phyloP scores from a whole-genome alignment of 2,888 invertebrate species.

The Xestobium rufovillosum region DNA sequence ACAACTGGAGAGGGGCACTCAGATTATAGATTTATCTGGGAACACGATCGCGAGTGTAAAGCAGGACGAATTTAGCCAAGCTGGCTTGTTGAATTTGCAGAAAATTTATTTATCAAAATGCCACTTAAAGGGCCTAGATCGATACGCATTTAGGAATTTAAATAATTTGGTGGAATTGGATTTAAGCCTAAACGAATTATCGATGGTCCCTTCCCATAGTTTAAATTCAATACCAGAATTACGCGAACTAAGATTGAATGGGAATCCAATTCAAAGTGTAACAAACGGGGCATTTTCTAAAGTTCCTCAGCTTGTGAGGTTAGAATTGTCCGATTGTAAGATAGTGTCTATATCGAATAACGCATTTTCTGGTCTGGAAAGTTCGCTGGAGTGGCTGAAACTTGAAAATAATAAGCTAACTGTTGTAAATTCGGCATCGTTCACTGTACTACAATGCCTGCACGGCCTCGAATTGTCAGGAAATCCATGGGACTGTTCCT shows the following conservation, averaged over 20 bases:
- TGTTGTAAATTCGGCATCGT: slow-evolving; percentile 57
- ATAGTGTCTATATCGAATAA: slow-evolving; percentile 59
- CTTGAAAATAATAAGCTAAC: slow-evolving; percentile 67
- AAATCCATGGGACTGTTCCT: slow-evolving; percentile 80
- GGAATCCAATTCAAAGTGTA: slow-evolving; percentile 67
- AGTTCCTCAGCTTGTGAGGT: slow-evolving; percentile 59
- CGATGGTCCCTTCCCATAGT: slow-evolving; percentile 62
- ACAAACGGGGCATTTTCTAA: slow-evolving; percentile 60
- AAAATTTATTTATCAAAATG: slow-evolving; percentile 69
- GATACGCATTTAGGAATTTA: slow-evolving; percentile 67
- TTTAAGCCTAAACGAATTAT: slow-evolving; percentile 64
- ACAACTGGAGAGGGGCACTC: slow-evolving; percentile 69
- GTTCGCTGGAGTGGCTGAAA: slow-evolving; percentile 67
- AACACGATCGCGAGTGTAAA: slow-evolving; percentile 61
- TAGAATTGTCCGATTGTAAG: slow-evolving; percentile 68
- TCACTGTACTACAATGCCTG: slow-evolving; percentile 60
- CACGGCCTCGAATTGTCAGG: slow-evolving; percentile 69
- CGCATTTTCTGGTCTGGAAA: slow-evolving; percentile 66
- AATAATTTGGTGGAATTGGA: slow-evolving; percentile 77
- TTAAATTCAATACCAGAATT: slow-evolving; percentile 67
- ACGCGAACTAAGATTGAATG: slow-evolving; percentile 64
- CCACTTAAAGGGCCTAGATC: slow-evolving; percentile 59
- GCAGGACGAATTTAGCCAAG: slow-evolving; percentile 66
- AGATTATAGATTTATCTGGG: slow-evolving; percentile 69
- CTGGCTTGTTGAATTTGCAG: slow-evolving; percentile 72